Base-by-base conservation (phyloP, 1,140 invertebrate genomes). In the Conus betulinus region DNA sequence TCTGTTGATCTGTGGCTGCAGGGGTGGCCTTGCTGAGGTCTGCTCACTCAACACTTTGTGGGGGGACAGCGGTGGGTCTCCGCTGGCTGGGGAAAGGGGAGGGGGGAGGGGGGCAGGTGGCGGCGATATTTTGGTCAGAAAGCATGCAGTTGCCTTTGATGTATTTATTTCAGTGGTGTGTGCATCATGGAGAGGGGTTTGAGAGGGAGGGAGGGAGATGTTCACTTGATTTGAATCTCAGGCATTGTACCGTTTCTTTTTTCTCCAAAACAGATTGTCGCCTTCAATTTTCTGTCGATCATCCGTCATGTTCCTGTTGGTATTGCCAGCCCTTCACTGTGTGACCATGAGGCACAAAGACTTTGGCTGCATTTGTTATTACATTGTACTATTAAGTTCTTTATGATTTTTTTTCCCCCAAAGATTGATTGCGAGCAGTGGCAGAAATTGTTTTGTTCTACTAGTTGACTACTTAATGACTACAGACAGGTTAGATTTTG, bases 221-320 rank as follows among this genome's bases (percentile, higher is more conserved):
- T 53, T 39, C 79, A 51, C 79, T 81, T 81, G 17, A 81, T 81
- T 81, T 81, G 79, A 81, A 81, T 81, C 79, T 81, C 79, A 81
- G 79, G 79, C 79, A 51, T 52, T 53, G 20, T 20, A 53, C 8
- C 23, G 11, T 23, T 71, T 71, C 6, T 71, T 71, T 71, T 71
- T 71, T 4, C 4, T 23, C 23, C 20, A 71, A 71, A 71, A 71
- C 6, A 7, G 67, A 23, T 71, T 23, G 67, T 23, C 67, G 67
- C 67, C 67, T 71, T 71, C 67, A n/a, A 71, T 23, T 39, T 39
- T 71, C 17, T 20, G 67, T 71, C 67, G 20, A n/a, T 71, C 67
- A 71, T 71, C 57, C 0, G 15, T 60, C 15, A 11, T 60, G 57
- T 60, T 60, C 57, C 8, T 60, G 57, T 60, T 1, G 1, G 8